phyloP scores from a whole-genome alignment of 2,888 invertebrate species.

The Heliconius cydno region DNA sequence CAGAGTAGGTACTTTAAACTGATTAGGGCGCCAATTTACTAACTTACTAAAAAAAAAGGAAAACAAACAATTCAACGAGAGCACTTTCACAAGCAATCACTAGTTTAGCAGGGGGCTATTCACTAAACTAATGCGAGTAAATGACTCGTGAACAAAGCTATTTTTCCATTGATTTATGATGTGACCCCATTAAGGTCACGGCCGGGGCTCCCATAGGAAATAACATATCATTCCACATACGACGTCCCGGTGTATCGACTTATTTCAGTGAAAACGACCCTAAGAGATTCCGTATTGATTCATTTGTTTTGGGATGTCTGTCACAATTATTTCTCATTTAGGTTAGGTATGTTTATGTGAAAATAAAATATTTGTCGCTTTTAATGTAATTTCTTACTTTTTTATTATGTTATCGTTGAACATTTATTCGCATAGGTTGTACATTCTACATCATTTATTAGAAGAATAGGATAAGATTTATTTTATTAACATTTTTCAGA shows the following conservation, averaged over 20 bases:
- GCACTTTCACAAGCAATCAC: not conserved
- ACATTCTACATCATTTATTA: too few relatives aligned
- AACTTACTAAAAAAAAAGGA: not conserved
- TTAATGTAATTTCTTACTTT: too few relatives aligned
- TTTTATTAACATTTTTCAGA: too few relatives aligned
- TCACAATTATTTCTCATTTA: not conserved
- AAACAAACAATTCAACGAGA: not conserved
- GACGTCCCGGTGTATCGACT: not conserved
- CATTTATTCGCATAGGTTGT: too few relatives aligned
- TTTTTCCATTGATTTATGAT: constrained; percentile 24
- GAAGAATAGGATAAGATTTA: too few relatives aligned
- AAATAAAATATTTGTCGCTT: too few relatives aligned
- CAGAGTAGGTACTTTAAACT: too few relatives aligned
- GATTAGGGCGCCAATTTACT: too few relatives aligned
- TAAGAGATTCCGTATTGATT: not conserved
- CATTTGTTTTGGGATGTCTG: not conserved
- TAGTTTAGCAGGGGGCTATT: not conserved
- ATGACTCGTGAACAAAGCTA: constrained; percentile 27
- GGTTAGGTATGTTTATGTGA: too few relatives aligned
- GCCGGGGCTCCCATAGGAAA: constrained; percentile 16
- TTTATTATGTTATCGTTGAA: too few relatives aligned
- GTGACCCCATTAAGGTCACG: constrained; percentile 23
- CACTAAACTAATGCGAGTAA: constrained; percentile 20
- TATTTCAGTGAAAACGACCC: not conserved
- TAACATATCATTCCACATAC: constrained; percentile 10